A percentile compares a stretch with the other conserved stretches of the same genome.
phyloP scores from a whole-genome alignment of 35 echinoderm and acorn worm genomes.

The Heliocidaris tuberculata region DNA sequence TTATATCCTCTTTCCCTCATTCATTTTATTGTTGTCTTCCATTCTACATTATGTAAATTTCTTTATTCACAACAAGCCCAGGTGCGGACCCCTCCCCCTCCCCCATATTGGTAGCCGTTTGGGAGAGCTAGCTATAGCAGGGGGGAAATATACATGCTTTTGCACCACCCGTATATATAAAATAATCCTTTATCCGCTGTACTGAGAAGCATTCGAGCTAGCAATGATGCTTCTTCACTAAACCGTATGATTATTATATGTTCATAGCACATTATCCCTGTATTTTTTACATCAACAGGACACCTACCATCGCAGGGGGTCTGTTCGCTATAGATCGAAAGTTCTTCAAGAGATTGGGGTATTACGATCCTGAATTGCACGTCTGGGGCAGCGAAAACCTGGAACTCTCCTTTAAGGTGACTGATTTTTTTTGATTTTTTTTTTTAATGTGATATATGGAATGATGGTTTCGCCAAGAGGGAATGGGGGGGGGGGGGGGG shows the following conservation, averaged over 20 bases:
- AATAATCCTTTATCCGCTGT: background rate
- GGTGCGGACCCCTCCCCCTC: no score
- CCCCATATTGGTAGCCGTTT: no score
- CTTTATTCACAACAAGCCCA: no score
- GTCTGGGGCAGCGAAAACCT: conserved; percentile 92
- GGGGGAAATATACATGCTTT: no score
- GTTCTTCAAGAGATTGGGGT: conserved; percentile 68
- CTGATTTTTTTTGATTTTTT: background rate
- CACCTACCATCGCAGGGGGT: conserved; percentile 82
- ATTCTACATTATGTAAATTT: no score
- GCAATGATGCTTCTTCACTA: background rate
- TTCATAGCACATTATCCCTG: background rate
- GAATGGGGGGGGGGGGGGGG: background rate
- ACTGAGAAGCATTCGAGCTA: background rate
- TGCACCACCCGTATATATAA: no score
- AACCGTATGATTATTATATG: background rate
- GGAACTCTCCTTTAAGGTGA: conserved; percentile 87
- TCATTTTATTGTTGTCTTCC: no score
- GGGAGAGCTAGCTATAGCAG: no score
- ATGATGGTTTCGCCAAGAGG: background rate
- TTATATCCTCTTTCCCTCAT: no score
- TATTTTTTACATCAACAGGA: conserved; percentile 38
- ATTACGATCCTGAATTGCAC: conserved; percentile 68
- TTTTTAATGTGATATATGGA: background rate
- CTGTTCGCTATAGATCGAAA: conserved; percentile 75